Conservation (phyloP, 2,888 invertebrate species). For the Lacanobia wlatinum region DNA sequence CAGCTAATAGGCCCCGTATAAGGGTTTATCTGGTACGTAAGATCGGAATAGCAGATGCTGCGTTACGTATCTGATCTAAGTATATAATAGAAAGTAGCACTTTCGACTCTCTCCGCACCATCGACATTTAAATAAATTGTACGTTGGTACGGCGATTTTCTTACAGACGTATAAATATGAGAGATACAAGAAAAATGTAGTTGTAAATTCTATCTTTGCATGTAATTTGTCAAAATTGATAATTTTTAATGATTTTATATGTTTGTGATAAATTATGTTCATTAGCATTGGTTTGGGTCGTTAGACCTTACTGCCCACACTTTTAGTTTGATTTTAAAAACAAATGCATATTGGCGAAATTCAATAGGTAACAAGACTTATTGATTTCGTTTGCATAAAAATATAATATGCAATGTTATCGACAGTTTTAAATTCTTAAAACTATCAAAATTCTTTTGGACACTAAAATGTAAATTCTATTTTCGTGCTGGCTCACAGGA, state of each 20-base stretch:
- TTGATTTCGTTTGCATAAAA: neutral
- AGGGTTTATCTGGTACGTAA: slow-evolving; percentile 35
- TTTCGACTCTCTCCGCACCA: slow-evolving; percentile 54
- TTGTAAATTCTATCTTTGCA: neutral
- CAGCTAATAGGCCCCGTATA: slow-evolving; percentile 41
- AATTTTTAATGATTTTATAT: neutral
- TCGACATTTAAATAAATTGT: slow-evolving; percentile 57
- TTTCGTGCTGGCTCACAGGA: neutral
- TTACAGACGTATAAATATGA: neutral
- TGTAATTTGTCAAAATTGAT: neutral
- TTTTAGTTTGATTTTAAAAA: neutral
- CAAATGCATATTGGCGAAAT: slow-evolving; percentile 3
- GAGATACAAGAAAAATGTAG: neutral
- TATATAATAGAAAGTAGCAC: slow-evolving; percentile 59
- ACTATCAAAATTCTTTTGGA: neutral
- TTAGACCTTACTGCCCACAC: no score
- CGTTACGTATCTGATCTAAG: slow-evolving; percentile 57
- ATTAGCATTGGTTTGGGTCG: neutral
- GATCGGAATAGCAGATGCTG: slow-evolving; percentile 52
- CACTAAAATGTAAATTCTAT: slow-evolving; percentile 10
- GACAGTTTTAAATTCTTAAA: neutral
- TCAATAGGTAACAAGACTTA: neutral
- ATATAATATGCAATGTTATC: neutral
- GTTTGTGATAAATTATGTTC: neutral
- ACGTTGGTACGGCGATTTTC: neutral